A percentile compares a stretch with the other conserved stretches of the same genome.
These are phyloP conservation scores for Lerista edwardsae DNA, from an alignment of 2,797 vertebrate species.

Conservation along the genomic window DNA sequence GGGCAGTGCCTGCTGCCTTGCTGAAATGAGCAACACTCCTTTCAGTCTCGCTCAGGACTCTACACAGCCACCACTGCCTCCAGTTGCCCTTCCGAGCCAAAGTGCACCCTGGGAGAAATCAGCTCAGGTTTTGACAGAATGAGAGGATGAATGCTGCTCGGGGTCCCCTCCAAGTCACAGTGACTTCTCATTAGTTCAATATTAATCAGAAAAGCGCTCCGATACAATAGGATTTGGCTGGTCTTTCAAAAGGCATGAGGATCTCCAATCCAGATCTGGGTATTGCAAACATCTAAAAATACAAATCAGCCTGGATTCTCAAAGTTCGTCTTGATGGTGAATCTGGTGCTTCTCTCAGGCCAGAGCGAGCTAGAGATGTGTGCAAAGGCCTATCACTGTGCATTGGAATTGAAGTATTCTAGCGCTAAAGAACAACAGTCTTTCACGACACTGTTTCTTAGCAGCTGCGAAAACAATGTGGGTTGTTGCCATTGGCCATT, in stretches of 20 bases:
- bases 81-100: slow-evolving; percentile 49
- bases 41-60: slow-evolving; percentile 37
- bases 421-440: not conserved
- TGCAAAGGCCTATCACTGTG: not conserved
- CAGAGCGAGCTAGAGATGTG: too few species aligned
- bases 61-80: slow-evolving; percentile 30
- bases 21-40: slow-evolving; percentile 33
- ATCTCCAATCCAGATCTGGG: slow-evolving; percentile 5
- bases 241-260: slow-evolving; percentile 13
- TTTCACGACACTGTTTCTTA: not conserved
- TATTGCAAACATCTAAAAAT: not conserved
- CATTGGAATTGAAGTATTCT: not conserved
- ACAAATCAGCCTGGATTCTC: not conserved
- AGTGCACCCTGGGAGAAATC: slow-evolving; percentile 63
- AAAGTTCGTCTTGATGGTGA: not conserved
- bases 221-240: slow-evolving; percentile 44
- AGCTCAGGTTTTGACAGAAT: slow-evolving; percentile 54
- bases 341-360: not conserved
- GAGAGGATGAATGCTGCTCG: slow-evolving; percentile 50
- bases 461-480: not conserved
- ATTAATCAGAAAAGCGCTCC: slow-evolving; percentile 5
- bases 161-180: slow-evolving; percentile 38
- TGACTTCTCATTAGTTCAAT: slow-evolving; percentile 41
- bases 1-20: slow-evolving; percentile 28
- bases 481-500: not conserved